Evolutionary conservation across 2,888 invertebrate species (phyloP).

Genomic region (Oscheius sp.): DNA sequence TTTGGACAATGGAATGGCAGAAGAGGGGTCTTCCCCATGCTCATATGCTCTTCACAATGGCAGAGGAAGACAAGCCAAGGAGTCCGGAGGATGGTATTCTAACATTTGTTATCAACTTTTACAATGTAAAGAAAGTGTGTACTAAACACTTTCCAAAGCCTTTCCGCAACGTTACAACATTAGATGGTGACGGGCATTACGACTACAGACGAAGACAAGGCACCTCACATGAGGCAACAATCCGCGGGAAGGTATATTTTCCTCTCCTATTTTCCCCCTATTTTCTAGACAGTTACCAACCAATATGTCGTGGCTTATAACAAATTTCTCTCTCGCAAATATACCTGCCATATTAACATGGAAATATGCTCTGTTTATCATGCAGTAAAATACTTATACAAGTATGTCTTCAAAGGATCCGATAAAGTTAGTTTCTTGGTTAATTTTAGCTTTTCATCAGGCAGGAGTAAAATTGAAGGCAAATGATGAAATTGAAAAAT

Average conservation of each 20-base stretch:
- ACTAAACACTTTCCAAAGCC: conserved; percentile 70
- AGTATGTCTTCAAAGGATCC: conserved; percentile 57
- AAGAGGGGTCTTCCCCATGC: conserved; percentile 68
- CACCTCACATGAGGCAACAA: conserved; percentile 34
- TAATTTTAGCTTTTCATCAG: conserved; percentile 41
- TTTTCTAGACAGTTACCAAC: conserved; percentile 53
- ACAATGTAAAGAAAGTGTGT: conserved; percentile 63
- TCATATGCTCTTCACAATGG: conserved; percentile 52
- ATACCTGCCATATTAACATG: conserved; percentile 60
- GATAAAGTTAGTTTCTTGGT: conserved; percentile 1
- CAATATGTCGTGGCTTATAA: conserved; percentile 71
- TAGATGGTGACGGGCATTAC: conserved; percentile 70
- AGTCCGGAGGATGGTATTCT: not conserved
- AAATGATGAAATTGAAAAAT: conserved; percentile 34
- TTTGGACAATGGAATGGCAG: conserved; percentile 65
- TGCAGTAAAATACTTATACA: conserved; percentile 47
- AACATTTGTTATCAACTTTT: no score
- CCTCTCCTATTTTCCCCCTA: not conserved
- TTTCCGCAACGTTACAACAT: conserved; percentile 58
- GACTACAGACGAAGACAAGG: conserved; percentile 65
- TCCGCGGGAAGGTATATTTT: not conserved
- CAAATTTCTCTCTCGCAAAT: conserved; percentile 44
- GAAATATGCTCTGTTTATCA: conserved; percentile 62
- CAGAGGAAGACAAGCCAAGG: conserved; percentile 58
- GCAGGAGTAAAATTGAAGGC: not conserved